Base-by-base conservation (phyloP, 2,113 vertebrate genomes). In the Tretioscincus oriximinensis region DNA sequence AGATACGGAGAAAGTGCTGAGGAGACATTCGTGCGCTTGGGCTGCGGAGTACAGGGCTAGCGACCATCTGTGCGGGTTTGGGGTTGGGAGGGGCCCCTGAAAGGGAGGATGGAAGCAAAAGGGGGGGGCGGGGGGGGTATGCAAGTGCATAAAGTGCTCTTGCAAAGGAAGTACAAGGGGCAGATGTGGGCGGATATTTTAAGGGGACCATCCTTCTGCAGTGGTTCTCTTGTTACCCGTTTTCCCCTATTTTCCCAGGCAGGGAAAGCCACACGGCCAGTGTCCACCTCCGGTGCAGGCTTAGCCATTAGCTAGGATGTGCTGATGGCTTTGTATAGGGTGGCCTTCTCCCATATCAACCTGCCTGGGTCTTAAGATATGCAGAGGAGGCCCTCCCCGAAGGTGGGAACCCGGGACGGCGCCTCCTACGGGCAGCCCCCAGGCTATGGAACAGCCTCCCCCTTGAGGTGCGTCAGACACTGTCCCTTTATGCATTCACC, bases 271-370 rank as follows among this genome's bases (percentile, higher is more conserved):
- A 89, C 41, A 73, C 85, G 84, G 86, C 85, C 85, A 77, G 85
- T 87, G 85, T 91, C 77, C 84, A 77, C 77, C 87, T 88, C 83
- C 91, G 80, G 75, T 82, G 90, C 91, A 84, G 86, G 79, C 78
- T 78, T 76, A 87, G 89, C 89, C 67, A 89, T 90, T 88, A 90
- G 88, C 89, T 88, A 87, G 89, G 90, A 87, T 89, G 90, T 90
- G 92, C 89, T 91, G 89, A 92, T 92, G 87, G 76, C 85, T 61
- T 72, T 84, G 26, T 20, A 28, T n/a, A 2, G 71, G 21, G 10
- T 41, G n/a, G n/a, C n/a, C n/a, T n/a, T n/a, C n/a, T n/a, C n/a
- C n/a, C n/a, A n/a, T n/a, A n/a, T n/a, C n/a, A n/a, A n/a, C n/a
- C n/a, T n/a, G n/a, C n/a, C n/a, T n/a, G n/a, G n/a, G n/a, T n/a